Conservation (phyloP, 53 echinoderm and acorn worm genomes). For the Apostichopus leukothele region DNA sequence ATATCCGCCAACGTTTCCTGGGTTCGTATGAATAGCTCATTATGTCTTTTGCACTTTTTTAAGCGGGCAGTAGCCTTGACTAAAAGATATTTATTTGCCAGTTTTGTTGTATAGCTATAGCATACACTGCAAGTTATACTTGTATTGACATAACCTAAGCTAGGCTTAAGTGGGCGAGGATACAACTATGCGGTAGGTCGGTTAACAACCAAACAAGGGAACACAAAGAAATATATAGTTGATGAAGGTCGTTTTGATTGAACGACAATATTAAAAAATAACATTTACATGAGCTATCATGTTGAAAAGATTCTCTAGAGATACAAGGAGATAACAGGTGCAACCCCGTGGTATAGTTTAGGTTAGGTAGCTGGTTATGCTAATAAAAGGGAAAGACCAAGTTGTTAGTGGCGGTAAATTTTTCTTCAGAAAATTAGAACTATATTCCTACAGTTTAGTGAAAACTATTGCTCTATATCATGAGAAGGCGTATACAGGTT, state of each 20-base stretch:
- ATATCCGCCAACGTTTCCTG: slow-evolving; percentile 45
- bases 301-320: no score
- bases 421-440: no score
- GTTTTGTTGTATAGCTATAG: no score
- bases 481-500: no score
- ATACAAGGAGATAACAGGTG: no score
- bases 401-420: no score
- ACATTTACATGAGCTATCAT: no score
- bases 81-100: not conserved
- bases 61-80: slow-evolving; percentile 38
- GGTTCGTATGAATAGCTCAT: not conserved
- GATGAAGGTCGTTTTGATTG: not conserved
- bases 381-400: no score
- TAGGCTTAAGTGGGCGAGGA: slow-evolving; percentile 13
- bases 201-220: not conserved
- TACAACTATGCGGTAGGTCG: slow-evolving; percentile 14
- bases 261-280: not conserved
- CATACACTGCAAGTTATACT: not conserved
- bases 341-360: no score
- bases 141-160: slow-evolving; percentile 31
- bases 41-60: slow-evolving; percentile 33
- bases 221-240: slow-evolving; percentile 1
- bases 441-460: no score
- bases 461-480: no score
- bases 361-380: no score